Conservation (phyloP, 1,140 invertebrate genomes). For the Cherax quadricarinatus region DNA sequence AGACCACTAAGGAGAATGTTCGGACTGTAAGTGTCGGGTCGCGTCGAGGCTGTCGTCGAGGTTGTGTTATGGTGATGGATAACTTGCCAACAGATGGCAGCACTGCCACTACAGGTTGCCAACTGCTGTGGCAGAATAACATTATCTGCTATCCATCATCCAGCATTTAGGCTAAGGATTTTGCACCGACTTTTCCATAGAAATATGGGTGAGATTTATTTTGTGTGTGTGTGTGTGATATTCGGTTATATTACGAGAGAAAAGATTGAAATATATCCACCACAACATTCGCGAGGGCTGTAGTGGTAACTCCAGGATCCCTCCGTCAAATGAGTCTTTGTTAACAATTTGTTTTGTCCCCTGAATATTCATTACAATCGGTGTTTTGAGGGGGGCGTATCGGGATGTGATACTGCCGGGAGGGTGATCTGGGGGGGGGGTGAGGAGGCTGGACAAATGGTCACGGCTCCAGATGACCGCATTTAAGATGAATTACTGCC, state of each 20-base stretch:
- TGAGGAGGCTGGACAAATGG: background rate
- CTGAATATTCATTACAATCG: conserved; percentile 3
- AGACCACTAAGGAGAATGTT: background rate
- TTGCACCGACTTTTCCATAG: background rate
- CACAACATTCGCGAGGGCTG: too few species aligned
- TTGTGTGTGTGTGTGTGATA: too few species aligned
- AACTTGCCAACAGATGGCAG: conserved; percentile 1
- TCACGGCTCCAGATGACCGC: background rate
- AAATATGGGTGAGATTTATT: too few species aligned
- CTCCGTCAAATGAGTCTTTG: conserved; percentile 10
- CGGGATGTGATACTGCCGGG: background rate
- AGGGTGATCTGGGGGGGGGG: background rate
- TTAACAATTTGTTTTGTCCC: conserved; percentile 13
- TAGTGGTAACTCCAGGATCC: background rate
- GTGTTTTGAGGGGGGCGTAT: background rate
- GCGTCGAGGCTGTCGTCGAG: background rate
- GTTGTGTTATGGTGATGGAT: conserved; percentile 7
- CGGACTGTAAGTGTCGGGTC: background rate
- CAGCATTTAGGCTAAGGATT: background rate
- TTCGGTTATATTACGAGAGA: too few species aligned
- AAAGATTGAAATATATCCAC: too few species aligned
- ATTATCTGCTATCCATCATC: background rate
- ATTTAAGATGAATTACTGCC: conserved; percentile 5
- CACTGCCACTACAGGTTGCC: background rate
- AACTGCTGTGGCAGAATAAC: background rate